phyloP scores from a whole-genome alignment of 2,888 invertebrate species.

The Ctena decussata region DNA sequence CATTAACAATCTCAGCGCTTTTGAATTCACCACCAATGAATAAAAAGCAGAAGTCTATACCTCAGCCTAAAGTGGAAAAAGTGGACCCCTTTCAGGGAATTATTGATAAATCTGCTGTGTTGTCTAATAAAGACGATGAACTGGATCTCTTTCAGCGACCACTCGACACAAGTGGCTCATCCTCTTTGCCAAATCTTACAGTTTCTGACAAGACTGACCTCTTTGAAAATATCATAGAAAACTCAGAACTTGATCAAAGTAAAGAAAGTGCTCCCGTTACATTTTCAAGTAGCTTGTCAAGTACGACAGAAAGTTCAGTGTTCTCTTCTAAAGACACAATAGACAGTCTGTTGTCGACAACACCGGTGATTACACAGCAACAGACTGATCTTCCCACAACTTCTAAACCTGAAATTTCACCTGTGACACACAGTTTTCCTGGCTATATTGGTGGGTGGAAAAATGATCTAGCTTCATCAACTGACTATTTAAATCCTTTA shows the following conservation, averaged over 20 bases:
- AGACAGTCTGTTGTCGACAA: not conserved
- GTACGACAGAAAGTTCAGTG: constrained; percentile 3
- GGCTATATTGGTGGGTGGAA: not conserved
- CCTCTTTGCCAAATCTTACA: not conserved
- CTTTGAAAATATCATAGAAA: not conserved
- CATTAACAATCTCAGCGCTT: constrained; percentile 7
- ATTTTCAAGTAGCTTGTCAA: not conserved
- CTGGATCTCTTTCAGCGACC: not conserved
- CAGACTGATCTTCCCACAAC: not conserved
- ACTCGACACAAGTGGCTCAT: not conserved
- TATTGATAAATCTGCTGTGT: not conserved
- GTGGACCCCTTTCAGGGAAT: constrained; percentile 3
- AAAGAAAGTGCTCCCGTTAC: not conserved
- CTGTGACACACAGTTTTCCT: not conserved
- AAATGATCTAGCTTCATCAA: not conserved
- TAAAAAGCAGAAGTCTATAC: not conserved
- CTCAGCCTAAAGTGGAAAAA: constrained; percentile 2
- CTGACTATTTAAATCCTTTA: not conserved
- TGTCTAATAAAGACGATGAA: not conserved
- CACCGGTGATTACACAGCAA: not conserved
- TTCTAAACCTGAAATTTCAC: not conserved
- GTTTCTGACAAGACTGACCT: constrained; percentile 1
- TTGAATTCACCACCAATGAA: constrained; percentile 13
- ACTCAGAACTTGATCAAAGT: not conserved
- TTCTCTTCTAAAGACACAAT: not conserved